phyloP scores from a whole-genome alignment of 1,140 invertebrate species.

The Pseudomyrmex pallidus region DNA sequence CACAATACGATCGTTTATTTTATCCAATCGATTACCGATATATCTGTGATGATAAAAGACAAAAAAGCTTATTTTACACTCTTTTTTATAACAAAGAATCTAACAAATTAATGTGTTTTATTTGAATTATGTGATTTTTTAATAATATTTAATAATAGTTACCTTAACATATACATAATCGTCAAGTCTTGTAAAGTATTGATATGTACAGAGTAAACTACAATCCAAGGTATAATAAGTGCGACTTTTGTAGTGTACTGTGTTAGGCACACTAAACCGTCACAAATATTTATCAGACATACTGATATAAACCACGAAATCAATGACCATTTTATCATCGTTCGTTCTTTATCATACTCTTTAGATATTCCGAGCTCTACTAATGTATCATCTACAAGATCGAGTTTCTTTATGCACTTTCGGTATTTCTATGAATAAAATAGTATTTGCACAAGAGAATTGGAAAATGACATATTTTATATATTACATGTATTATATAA shows the following conservation, averaged over 20 bases:
- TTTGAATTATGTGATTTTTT: no score
- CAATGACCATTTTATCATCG: neutral
- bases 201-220: neutral
- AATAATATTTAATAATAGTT: no score
- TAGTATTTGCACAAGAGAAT: no score
- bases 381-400: neutral
- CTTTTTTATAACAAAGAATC: neutral
- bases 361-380: neutral
- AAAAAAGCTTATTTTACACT: neutral
- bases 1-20: neutral
- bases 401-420: neutral
- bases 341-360: neutral
- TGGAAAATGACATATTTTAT: no score
- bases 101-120: neutral
- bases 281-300: neutral
- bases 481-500: neutral
- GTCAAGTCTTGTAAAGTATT: neutral
- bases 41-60: constrained; percentile 4
- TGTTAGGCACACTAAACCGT: neutral
- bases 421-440: neutral
- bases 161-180: no score
- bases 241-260: neutral
- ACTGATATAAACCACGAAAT: neutral
- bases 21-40: neutral
- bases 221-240: neutral